Conservation (phyloP, 2,888 invertebrate genomes). For the Thereva nobilitata region DNA sequence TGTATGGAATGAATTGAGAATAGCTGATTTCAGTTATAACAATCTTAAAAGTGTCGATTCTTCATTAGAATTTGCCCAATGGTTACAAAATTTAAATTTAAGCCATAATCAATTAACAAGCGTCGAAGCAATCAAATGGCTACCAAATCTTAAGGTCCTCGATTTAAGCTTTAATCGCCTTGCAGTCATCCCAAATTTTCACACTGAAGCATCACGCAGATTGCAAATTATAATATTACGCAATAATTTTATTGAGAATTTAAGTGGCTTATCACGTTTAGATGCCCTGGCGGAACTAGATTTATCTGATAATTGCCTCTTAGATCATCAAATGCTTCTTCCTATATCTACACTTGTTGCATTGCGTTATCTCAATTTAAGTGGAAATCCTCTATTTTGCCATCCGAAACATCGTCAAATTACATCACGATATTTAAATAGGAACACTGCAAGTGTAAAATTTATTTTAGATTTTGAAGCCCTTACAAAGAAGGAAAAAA, state of each 20-base stretch:
- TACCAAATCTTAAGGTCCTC: conserved; percentile 66
- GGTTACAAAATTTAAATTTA: conserved; percentile 66
- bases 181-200: conserved; percentile 62
- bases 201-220: conserved; percentile 61
- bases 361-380: conserved; percentile 62
- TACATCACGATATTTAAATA: conserved; percentile 63
- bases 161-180: conserved; percentile 69
- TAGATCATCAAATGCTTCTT: conserved; percentile 64
- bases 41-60: conserved; percentile 61
- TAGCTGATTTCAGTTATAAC: conserved; percentile 65
- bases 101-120: conserved; percentile 66
- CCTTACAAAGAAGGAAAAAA: conserved; percentile 62
- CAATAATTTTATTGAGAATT: conserved; percentile 68
- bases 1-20: conserved; percentile 65
- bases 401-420: conserved; percentile 64
- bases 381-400: conserved; percentile 67
- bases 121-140: conserved; percentile 62
- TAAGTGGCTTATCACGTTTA: conserved; percentile 62
- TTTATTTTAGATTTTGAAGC: conserved; percentile 63
- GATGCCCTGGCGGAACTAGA: conserved; percentile 65
- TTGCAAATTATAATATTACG: conserved; percentile 64
- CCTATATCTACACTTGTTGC: conserved; percentile 62
- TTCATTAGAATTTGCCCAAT: conserved; percentile 65
- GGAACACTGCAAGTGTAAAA: conserved; percentile 61
- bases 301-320: conserved; percentile 66